Conservation (phyloP, 92 coral and sea anemone species). For the Palythoa caribaeorum region DNA sequence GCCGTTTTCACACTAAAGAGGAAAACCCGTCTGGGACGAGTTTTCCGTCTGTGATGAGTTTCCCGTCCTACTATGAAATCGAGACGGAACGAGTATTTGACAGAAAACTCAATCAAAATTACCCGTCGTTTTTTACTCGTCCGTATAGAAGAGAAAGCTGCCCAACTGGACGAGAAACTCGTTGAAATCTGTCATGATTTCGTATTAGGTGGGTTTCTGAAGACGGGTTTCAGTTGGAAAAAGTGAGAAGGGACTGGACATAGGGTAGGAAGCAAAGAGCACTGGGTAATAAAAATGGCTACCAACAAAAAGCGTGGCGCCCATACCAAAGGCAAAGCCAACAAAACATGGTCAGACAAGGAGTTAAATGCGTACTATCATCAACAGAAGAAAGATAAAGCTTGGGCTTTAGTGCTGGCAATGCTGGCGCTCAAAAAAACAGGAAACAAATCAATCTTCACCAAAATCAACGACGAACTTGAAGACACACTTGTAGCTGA, state of each 20-base stretch:
- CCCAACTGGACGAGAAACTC: not conserved
- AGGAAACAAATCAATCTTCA: slow-evolving; percentile 32
- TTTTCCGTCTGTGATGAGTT: too few relatives aligned
- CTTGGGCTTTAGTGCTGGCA: slow-evolving; percentile 53
- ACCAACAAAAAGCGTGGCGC: slow-evolving; percentile 15
- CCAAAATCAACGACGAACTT: slow-evolving; percentile 26
- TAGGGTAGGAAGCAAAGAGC: not conserved
- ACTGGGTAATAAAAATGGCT: too few relatives aligned
- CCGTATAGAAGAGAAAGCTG: not conserved
- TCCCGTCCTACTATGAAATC: too few relatives aligned
- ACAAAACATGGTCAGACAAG: too few relatives aligned
- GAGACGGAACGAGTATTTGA: too few relatives aligned
- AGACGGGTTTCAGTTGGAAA: not conserved
- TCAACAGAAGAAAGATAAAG: slow-evolving; percentile 22
- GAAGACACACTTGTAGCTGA: slow-evolving; percentile 39
- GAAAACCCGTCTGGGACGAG: too few relatives aligned
- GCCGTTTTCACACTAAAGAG: too few relatives aligned
- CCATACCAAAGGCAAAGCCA: slow-evolving; percentile 1
- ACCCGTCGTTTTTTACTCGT: too few relatives aligned
- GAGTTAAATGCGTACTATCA: too few relatives aligned
- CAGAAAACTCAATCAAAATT: too few relatives aligned
- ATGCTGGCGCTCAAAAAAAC: slow-evolving; percentile 47
- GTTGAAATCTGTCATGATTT: too few relatives aligned
- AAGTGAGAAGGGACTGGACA: not conserved
- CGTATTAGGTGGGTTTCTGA: too few relatives aligned